These are phyloP conservation scores for Battus philenor DNA, from an alignment of 1,140 invertebrate genomes.

Conservation along the genomic window DNA sequence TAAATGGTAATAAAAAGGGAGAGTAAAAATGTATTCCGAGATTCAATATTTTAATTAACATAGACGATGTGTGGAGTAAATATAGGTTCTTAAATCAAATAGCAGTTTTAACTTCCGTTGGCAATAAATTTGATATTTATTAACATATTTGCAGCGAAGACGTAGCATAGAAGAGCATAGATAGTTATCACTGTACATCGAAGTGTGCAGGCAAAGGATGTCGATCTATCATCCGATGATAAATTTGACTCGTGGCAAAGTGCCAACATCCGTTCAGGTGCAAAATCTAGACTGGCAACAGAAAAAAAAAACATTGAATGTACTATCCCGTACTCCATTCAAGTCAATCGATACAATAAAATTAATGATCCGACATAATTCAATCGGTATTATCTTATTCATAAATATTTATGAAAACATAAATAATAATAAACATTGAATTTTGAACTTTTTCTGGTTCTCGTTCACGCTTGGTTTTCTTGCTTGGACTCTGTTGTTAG, in stretches of 20 bases:
- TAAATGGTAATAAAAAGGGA: no score
- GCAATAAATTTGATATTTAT: no score
- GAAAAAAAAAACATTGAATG: slow-evolving; percentile 22
- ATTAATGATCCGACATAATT: slow-evolving; percentile 45
- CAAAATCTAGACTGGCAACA: slow-evolving; percentile 25
- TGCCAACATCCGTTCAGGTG: slow-evolving; percentile 34
- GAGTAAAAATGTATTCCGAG: no score
- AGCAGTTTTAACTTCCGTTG: no score
- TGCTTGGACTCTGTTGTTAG: neutral
- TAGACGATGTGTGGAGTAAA: no score
- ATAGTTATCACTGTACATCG: neutral
- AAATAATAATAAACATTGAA: slow-evolving; percentile 21
- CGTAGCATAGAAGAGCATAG: no score
- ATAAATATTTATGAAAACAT: slow-evolving; percentile 37
- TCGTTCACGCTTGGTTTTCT: slow-evolving; percentile 16
- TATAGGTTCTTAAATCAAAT: no score
- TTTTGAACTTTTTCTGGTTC: slow-evolving; percentile 14
- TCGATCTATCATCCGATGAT: slow-evolving; percentile 36
- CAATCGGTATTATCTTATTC: slow-evolving; percentile 25
- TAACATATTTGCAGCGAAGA: no score
- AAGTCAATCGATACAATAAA: slow-evolving; percentile 51
- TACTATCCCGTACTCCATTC: slow-evolving; percentile 33
- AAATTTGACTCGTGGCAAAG: slow-evolving; percentile 31
- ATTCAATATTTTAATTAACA: no score
- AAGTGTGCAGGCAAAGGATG: neutral